phyloP scores from a whole-genome alignment of 1,140 invertebrate species.

The Phymorhynchus buccinoides region DNA sequence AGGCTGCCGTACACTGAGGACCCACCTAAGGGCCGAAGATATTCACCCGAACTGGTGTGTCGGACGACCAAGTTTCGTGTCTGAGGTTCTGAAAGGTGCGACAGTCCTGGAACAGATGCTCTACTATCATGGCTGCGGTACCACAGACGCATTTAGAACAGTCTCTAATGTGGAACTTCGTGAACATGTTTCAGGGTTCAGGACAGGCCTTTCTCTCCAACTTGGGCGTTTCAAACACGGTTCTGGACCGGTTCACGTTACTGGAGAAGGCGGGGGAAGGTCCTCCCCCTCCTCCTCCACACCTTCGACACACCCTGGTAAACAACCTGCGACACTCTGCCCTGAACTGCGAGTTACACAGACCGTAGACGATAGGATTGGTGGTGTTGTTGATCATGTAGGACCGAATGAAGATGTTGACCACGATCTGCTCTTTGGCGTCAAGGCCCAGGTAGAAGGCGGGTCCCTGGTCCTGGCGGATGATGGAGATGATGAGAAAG shows the following conservation, averaged over 20 bases:
- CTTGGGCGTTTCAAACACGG: conserved; percentile 3
- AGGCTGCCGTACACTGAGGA: too few species aligned
- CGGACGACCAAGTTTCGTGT: too few species aligned
- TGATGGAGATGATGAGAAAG: conserved; percentile 55
- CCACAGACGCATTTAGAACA: too few species aligned
- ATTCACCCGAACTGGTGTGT: too few species aligned
- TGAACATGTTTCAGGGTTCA: too few species aligned
- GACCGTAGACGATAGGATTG: conserved; percentile 63
- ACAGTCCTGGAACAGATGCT: too few species aligned
- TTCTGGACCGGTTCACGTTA: not conserved
- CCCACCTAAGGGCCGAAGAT: too few species aligned
- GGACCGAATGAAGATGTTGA: conserved; percentile 57
- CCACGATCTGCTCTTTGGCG: conserved; percentile 41
- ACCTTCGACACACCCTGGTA: not conserved
- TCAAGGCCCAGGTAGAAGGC: conserved; percentile 42
- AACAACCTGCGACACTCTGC: conserved; percentile 47
- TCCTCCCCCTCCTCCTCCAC: too few species aligned
- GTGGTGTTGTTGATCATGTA: conserved; percentile 61
- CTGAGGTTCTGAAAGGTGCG: too few species aligned
- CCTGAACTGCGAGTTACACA: conserved; percentile 58
- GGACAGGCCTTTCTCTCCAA: conserved; percentile 7
- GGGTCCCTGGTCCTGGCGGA: conserved; percentile 38
- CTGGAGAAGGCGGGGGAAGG: not conserved
- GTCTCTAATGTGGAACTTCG: too few species aligned
- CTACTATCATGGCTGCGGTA: too few species aligned